Base-by-base conservation (phyloP, 2,113 vertebrate species). In the Oryzias javanicus region DNA sequence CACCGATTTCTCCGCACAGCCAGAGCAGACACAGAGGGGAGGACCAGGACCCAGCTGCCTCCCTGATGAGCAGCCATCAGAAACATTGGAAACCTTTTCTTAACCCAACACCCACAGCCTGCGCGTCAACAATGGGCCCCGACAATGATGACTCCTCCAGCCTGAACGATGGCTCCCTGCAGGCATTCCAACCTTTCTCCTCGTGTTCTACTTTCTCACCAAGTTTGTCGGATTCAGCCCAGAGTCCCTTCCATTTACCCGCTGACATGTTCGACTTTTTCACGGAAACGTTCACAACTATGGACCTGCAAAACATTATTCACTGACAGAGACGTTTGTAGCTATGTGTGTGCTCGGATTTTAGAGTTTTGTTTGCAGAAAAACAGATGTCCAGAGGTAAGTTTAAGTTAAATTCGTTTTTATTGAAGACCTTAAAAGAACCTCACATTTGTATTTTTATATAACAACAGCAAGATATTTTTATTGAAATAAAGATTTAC, bases 21-120 rank as follows among this genome's bases (percentile, higher is more conserved):
- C 93, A 92, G 54, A 93, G 89, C 72, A 89, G 80, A 79, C 93
- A 97, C 94, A 95, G 94, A 94, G 94, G 93, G 55, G 94, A 95
- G 61, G 90, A 88, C 81, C 95, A 91, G 83, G 94, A 86, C 91
- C 91, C 93, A 66, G 83, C 94, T 67, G 92, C 91, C 80, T 89
- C 93, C 64, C 91, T 90, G 91, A 89, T 95, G 91, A 92, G 90
- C 85, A 94, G 92, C 91, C 93, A 94, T 96, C 96, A 97, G 91
- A 98, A 96, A 96, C 94, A 97, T 95, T 87, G 93, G 85, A 98
- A 97, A 97, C 94, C 95, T 96, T 94, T 97, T 90, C 91, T 93
- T 74, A 92, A 93, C 79, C 89, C 92, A 88, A 93, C 96, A 87
- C 94, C 95, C 93, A 94, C 94, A 92, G 94, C 94, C 88, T 94